These are phyloP conservation scores for Coregonus clupeaformis DNA, from an alignment of 2,113 vertebrate genomes.

Conservation along the genomic window DNA sequence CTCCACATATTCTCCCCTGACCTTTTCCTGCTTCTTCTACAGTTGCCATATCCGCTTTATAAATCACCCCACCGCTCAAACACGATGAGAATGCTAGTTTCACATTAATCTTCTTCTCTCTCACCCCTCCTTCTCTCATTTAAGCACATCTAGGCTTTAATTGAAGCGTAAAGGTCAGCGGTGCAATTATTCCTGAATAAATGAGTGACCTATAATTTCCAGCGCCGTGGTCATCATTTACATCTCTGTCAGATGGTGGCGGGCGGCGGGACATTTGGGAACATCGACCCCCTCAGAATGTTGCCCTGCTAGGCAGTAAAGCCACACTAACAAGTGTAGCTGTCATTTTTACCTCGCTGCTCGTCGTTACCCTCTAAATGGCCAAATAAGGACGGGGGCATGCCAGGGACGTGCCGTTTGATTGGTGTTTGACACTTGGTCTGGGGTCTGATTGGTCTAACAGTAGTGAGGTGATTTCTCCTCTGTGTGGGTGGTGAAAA, in stretches of 20 bases:
- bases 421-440: too few relatives aligned
- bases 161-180: slow-evolving; percentile 75
- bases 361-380: background rate
- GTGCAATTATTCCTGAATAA: slow-evolving; percentile 77
- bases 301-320: background rate
- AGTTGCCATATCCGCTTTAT: slow-evolving; percentile 54
- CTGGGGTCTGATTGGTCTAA: background rate
- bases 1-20: slow-evolving; percentile 70
- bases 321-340: background rate
- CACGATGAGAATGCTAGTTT: background rate
- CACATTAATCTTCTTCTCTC: background rate
- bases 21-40: slow-evolving; percentile 56
- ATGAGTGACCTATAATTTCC: slow-evolving; percentile 76
- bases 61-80: slow-evolving; percentile 47
- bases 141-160: slow-evolving; percentile 72
- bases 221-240: slow-evolving; percentile 63
- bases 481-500: background rate
- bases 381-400: background rate
- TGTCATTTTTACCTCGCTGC: background rate
- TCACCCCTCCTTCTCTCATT: slow-evolving; percentile 53
- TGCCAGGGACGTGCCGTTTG: too few relatives aligned
- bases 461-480: background rate
- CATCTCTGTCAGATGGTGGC: slow-evolving; percentile 61
- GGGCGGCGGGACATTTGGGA: slow-evolving; percentile 52
- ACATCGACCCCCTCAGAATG: slow-evolving; percentile 46